Evolutionary conservation across 2,797 vertebrate species (phyloP).

Genomic region (Aulostomus chinensis): DNA sequence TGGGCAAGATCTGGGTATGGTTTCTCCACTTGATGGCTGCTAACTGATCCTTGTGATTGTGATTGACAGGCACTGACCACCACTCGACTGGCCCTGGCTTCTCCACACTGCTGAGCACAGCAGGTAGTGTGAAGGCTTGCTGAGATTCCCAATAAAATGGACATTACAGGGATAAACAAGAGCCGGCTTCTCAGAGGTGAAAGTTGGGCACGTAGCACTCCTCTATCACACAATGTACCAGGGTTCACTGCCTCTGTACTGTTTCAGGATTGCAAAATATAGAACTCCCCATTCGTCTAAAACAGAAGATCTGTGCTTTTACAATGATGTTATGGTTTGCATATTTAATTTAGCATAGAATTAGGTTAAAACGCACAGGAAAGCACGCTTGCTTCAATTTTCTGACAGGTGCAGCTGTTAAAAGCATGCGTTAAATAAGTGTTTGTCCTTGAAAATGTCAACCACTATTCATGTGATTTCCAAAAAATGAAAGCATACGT

Average conservation of each 20-base stretch:
- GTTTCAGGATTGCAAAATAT: conserved; percentile 76
- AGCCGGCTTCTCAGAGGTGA: conserved; percentile 74
- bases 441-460: conserved; percentile 72
- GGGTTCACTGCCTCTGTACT: conserved; percentile 82
- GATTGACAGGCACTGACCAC: conserved; percentile 84
- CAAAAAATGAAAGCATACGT: conserved; percentile 64
- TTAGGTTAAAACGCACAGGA: conserved; percentile 15
- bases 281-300: too few species aligned
- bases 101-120: conserved; percentile 83
- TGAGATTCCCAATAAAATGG: conserved; percentile 87
- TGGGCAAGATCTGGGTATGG: conserved; percentile 62
- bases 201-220: conserved; percentile 80
- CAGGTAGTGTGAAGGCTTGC: conserved; percentile 80
- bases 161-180: conserved; percentile 87
- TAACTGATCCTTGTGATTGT: conserved; percentile 84
- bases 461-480: conserved; percentile 47
- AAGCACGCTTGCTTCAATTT: conserved; percentile 16
- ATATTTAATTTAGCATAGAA: conserved; percentile 24
- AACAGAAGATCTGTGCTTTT: too few species aligned
- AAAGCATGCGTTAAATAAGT: conserved; percentile 54
- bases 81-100: conserved; percentile 76
- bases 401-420: conserved; percentile 38
- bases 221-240: conserved; percentile 79
- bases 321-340: too few species aligned
- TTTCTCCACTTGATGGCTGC: conserved; percentile 73